Evolutionary conservation across 2,888 invertebrate genomes (phyloP), one percentile per base, ranked within the genome.

Genomic region (Myopa tessellatipennis): DNA sequence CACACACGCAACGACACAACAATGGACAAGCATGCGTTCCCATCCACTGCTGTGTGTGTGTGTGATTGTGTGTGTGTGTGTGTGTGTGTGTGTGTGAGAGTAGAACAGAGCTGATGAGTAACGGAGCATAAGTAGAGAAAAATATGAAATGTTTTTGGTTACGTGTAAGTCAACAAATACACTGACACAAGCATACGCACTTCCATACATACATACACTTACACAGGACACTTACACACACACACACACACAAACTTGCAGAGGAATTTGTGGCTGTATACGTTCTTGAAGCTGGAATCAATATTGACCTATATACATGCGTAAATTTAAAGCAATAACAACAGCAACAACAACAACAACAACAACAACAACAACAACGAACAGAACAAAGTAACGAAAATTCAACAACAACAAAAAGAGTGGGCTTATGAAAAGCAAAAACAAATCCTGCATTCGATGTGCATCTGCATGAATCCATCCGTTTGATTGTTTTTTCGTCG

Each of bases 231-330:
- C 50, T 10, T 14, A 50, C 50, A 50, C 50, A 70, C 70, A 70
- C 14, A 52, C 52, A 34, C 34, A 34, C 55, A 55, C n/a, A 18
- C 70, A 52, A 5, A 63, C 34, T 7, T 34, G 12, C 50, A 8
- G 6, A n/a, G n/a, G 50, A 50, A 50, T 50, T n/a, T 72, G 45
- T 72, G 26, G 36, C 71, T 76, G 70, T 50, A 61, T 36, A 72
- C 65, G 52, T 74, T 52, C 50, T 34, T 67, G 58, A 76, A 38
- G 55, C n/a, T 45, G 73, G 67, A 79, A 79, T 79, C 79, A 78
- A 78, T 79, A 78, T 77, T 79, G 79, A 79, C 79, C 79, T 79
- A 80, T 2, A 26, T 26, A 26, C 80, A 81, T 81, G 76, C 79
- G 79, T 80, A 83, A 79, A 82, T 82, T 74, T 76, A 45, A 55